phyloP scores from a whole-genome alignment of 2,888 invertebrate species.

The Drosophila diplacantha region DNA sequence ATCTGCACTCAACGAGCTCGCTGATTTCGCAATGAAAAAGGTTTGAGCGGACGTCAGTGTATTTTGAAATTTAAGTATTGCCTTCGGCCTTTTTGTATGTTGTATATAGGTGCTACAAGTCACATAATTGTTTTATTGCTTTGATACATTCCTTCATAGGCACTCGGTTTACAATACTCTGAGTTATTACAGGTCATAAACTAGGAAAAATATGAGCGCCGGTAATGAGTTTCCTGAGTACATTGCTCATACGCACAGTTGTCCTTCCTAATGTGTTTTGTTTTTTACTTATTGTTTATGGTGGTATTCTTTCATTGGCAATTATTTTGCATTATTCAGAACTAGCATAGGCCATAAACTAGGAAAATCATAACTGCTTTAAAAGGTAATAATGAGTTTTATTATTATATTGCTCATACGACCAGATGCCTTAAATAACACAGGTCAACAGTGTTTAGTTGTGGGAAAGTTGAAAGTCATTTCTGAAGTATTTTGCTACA shows the following conservation, averaged over 20 bases:
- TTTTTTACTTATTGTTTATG: neutral
- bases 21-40: constrained; percentile 20
- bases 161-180: neutral
- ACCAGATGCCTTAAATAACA: neutral
- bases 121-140: neutral
- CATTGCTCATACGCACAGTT: neutral
- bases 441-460: too few species aligned
- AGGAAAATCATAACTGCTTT: neutral
- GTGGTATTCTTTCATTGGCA: neutral
- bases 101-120: constrained; percentile 6
- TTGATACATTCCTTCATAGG: neutral
- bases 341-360: neutral
- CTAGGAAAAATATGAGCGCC: neutral
- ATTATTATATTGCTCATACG: neutral
- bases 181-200: neutral
- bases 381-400: neutral
- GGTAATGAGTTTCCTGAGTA: neutral
- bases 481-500: too few species aligned
- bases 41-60: neutral
- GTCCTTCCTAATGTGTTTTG: too few species aligned
- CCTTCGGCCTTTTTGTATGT: constrained; percentile 1
- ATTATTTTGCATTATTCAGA: neutral
- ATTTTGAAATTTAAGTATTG: constrained; percentile 16
- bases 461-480: too few species aligned
- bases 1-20: constrained; percentile 13